Percentiles rank a stretch among this genome's conserved stretches.
These are phyloP conservation scores for Drosophila pseudoananassae DNA, from an alignment of 1,140 invertebrate species.

Conservation along the genomic window DNA sequence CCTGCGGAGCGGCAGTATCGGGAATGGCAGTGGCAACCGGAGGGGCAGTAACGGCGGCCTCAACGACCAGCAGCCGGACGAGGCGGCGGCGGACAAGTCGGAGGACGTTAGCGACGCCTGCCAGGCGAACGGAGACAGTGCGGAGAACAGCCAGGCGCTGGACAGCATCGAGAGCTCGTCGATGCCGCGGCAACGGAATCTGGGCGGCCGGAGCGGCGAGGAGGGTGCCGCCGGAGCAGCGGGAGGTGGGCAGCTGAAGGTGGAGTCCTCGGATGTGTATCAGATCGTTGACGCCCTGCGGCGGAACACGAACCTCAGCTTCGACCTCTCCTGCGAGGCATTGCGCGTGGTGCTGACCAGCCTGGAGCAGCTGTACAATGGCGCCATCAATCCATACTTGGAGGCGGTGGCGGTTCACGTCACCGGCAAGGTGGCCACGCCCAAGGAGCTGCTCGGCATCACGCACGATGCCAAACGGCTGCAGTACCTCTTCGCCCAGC, in stretches of 20 bases:
- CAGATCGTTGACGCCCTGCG: constrained; percentile 91
- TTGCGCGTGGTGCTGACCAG: constrained; percentile 91
- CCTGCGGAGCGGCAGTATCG: constrained; percentile 13
- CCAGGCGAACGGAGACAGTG: constrained; percentile 53
- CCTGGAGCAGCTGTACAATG: constrained; percentile 87
- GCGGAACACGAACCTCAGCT: constrained; percentile 92
- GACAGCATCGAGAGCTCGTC: constrained; percentile 79
- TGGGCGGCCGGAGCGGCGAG: constrained; percentile 1
- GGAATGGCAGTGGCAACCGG: constrained; percentile 6
- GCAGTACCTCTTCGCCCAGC: constrained; percentile 91
- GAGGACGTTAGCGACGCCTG: constrained; percentile 66
- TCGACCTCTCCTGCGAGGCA: constrained; percentile 93
- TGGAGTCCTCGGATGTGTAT: constrained; percentile 86
- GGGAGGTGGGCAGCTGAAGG: constrained; percentile 59
- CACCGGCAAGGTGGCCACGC: constrained; percentile 80
- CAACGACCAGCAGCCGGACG: constrained; percentile 29
- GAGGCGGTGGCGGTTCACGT: constrained; percentile 80
- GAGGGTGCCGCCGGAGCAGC: constrained; percentile 17
- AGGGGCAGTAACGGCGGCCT: constrained; percentile 1
- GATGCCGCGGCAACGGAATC: constrained; percentile 31
- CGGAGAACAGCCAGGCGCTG: constrained; percentile 75
- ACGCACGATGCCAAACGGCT: constrained; percentile 92
- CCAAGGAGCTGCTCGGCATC: constrained; percentile 79
- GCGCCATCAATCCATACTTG: constrained; percentile 86
- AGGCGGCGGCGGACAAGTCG: constrained; percentile 65